A percentile compares a stretch with the other conserved stretches of the same genome.
phyloP scores from a whole-genome alignment of 2,888 invertebrate genomes.

The Notodonta ziczac region DNA sequence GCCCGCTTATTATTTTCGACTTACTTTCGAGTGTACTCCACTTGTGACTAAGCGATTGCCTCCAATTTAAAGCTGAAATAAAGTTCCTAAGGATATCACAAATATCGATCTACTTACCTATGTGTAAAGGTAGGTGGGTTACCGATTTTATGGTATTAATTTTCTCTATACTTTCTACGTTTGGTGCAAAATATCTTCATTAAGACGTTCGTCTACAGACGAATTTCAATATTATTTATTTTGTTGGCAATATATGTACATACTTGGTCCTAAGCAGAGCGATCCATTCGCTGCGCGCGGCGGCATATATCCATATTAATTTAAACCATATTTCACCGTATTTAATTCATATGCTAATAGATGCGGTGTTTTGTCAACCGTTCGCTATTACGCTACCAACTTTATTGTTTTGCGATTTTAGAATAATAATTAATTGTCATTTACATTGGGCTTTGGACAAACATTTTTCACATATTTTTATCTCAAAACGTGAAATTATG shows the following conservation, averaged over 20 bases:
- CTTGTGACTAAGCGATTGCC: conserved; percentile 25
- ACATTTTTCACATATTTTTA: not conserved
- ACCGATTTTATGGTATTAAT: too few species aligned
- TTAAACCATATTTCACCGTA: conserved; percentile 90
- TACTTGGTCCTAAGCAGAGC: conserved; percentile 41
- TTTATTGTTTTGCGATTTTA: conserved; percentile 52
- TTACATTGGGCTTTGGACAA: conserved; percentile 16
- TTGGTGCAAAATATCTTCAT: too few species aligned
- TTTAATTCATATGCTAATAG: conserved; percentile 93
- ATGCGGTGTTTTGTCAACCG: conserved; percentile 83
- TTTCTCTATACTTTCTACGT: too few species aligned
- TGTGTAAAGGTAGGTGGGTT: too few species aligned
- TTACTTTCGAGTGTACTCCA: conserved; percentile 55
- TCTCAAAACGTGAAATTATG: too few species aligned
- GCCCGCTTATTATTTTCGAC: conserved; percentile 79
- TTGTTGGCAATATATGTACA: not conserved
- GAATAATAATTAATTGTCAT: conserved; percentile 42
- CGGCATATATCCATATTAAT: conserved; percentile 89
- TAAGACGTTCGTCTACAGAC: too few species aligned
- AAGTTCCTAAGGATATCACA: not conserved
- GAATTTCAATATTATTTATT: not conserved
- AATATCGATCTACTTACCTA: too few species aligned
- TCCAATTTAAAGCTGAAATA: not conserved
- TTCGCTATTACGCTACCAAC: conserved; percentile 51
- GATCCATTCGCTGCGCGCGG: conserved; percentile 44